phyloP scores from a whole-genome alignment of 2,888 invertebrate species.

The Cosmorhoe ocellata region DNA sequence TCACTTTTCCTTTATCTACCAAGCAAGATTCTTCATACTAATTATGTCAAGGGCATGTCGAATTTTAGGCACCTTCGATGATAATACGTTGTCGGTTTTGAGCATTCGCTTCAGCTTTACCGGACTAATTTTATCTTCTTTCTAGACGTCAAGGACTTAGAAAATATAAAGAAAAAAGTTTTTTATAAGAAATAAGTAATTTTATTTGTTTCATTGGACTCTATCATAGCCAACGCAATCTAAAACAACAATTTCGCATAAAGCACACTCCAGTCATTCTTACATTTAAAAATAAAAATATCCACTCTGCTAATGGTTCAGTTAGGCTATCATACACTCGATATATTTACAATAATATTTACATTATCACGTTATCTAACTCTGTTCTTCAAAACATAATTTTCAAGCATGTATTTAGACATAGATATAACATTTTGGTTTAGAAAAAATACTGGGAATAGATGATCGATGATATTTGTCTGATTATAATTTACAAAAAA shows the following conservation, averaged over 20 bases:
- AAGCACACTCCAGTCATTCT: slow-evolving; percentile 21
- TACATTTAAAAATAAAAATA: slow-evolving; percentile 31
- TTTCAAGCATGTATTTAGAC: slow-evolving; percentile 17
- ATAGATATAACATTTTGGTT: not conserved
- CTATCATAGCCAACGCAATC: slow-evolving; percentile 38
- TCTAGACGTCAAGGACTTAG: too few relatives aligned
- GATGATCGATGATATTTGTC: too few relatives aligned
- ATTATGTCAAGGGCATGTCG: too few relatives aligned
- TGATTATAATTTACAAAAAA: too few relatives aligned
- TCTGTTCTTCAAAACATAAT: slow-evolving; percentile 18
- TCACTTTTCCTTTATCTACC: too few relatives aligned
- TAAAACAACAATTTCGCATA: slow-evolving; percentile 27
- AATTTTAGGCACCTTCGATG: too few relatives aligned
- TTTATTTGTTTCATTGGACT: slow-evolving; percentile 65
- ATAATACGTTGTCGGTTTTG: too few relatives aligned
- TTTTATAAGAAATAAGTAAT: slow-evolving; percentile 71
- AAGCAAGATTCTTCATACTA: too few relatives aligned
- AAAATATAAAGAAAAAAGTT: slow-evolving; percentile 18
- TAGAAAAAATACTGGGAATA: not conserved
- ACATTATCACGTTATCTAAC: slow-evolving; percentile 24
- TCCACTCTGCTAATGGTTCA: slow-evolving; percentile 20
- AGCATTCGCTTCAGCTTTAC: too few relatives aligned
- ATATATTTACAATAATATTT: slow-evolving; percentile 33
- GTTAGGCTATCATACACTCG: slow-evolving; percentile 23
- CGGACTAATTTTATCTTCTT: too few relatives aligned